A percentile compares a stretch with the other conserved stretches of the same genome.
Evolutionary conservation across 2,797 vertebrate genomes (phyloP).

Genomic region (Peromyscus eremicus): DNA sequence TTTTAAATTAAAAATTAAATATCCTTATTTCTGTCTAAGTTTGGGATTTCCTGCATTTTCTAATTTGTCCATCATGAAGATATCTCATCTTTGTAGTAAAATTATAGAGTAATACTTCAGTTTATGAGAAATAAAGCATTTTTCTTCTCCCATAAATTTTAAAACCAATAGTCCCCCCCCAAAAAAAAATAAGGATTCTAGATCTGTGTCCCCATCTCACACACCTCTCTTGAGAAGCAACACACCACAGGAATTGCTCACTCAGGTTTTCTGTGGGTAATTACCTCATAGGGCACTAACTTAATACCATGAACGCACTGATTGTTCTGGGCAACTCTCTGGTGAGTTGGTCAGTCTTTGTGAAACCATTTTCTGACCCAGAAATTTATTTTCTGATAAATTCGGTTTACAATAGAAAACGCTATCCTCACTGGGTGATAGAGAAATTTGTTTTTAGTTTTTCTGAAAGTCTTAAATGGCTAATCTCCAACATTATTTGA

Average conservation of each 20-base stretch:
- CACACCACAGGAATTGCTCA: fast-evolving
- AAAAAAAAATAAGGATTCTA: not conserved
- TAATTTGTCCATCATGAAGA: not conserved
- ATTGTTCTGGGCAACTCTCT: not conserved
- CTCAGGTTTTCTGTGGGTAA: not conserved
- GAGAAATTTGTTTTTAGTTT: not conserved
- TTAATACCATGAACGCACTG: not conserved
- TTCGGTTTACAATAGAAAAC: not conserved
- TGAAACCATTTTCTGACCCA: not conserved
- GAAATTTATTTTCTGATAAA: not conserved
- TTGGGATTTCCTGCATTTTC: not conserved
- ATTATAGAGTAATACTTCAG: not conserved
- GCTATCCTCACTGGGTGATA: not conserved
- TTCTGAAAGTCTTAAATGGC: not conserved
- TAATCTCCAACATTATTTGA: not conserved
- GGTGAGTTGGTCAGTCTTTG: not conserved
- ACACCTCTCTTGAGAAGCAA: not conserved
- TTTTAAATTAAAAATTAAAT: too few species aligned
- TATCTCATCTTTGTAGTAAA: not conserved
- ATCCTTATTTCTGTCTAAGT: not conserved
- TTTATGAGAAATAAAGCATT: conserved; percentile 1
- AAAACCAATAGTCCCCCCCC: not conserved
- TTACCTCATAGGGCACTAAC: fast-evolving
- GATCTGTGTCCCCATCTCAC: not conserved
- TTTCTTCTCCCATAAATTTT: not conserved